Percentiles rank a stretch among this genome's conserved stretches.
phyloP scores from a whole-genome alignment of 2,888 invertebrate genomes.

The Nezara viridula region DNA sequence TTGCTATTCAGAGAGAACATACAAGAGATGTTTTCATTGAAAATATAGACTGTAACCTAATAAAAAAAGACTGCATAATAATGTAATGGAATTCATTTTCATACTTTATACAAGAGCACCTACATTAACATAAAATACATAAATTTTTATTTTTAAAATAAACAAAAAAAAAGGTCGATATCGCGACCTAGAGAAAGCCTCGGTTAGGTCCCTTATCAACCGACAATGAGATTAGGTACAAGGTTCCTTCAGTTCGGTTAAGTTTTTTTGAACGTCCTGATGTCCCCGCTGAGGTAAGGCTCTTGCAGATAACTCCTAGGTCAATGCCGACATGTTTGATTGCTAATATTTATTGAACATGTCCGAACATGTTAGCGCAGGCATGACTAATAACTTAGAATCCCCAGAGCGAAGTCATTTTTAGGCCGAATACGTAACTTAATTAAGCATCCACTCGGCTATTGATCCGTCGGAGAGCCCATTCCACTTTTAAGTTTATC shows the following conservation, averaged over 20 bases:
- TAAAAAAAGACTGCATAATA: background rate
- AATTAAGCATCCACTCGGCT: background rate
- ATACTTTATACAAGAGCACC: background rate
- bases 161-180: background rate
- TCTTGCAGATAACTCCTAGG: background rate
- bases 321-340: background rate
- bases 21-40: background rate
- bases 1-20: background rate
- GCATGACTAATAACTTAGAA: background rate
- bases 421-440: background rate
- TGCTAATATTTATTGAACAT: background rate
- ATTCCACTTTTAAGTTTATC: background rate
- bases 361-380: fast-evolving
- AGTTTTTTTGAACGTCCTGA: background rate
- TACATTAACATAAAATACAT: background rate
- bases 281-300: background rate
- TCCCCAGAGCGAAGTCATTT: background rate
- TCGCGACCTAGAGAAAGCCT: conserved; percentile 16
- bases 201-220: background rate
- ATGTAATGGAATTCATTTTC: background rate
- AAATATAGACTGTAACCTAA: background rate
- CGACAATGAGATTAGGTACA: conserved; percentile 2
- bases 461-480: background rate
- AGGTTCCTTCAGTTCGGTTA: background rate
- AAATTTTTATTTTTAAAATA: background rate